A percentile compares a stretch with the other conserved stretches of the same genome.
Evolutionary conservation across 2,888 invertebrate genomes (phyloP).

Genomic region (Macrosoma leucophasiata): DNA sequence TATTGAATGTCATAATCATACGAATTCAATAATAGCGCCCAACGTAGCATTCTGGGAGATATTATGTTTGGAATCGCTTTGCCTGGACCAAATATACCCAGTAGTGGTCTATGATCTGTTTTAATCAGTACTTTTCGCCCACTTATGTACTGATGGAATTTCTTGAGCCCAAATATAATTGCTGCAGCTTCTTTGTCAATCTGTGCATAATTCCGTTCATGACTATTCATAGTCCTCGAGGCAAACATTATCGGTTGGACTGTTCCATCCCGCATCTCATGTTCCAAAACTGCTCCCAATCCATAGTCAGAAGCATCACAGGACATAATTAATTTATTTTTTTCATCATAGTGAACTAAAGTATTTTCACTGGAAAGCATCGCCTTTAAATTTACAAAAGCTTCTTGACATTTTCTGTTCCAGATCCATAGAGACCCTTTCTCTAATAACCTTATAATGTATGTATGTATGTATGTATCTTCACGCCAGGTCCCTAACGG

Average conservation of each 20-base stretch:
- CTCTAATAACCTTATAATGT: too few relatives aligned
- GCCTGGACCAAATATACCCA: slow-evolving; percentile 8
- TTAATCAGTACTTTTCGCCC: slow-evolving; percentile 14
- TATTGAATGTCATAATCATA: slow-evolving; percentile 15
- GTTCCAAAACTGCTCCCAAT: slow-evolving; percentile 11
- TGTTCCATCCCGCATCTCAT: slow-evolving; percentile 15
- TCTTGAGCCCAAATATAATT: slow-evolving; percentile 21
- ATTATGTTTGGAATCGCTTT: slow-evolving; percentile 20
- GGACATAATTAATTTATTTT: slow-evolving; percentile 5
- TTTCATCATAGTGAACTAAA: slow-evolving; percentile 1
- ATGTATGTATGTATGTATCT: too few relatives aligned
- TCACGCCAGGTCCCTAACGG: too few relatives aligned
- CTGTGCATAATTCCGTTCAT: slow-evolving; percentile 18
- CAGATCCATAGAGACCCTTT: too few relatives aligned
- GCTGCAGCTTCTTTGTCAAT: slow-evolving; percentile 21
- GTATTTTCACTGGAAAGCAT: too few relatives aligned
- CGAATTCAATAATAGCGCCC: slow-evolving; percentile 14
- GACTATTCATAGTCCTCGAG: slow-evolving; percentile 15
- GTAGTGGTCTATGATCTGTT: slow-evolving; percentile 18
- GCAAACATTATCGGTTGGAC: slow-evolving; percentile 13
- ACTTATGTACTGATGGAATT: slow-evolving; percentile 15
- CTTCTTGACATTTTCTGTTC: too few relatives aligned
- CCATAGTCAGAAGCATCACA: slow-evolving; percentile 13
- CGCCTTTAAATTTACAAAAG: too few relatives aligned
- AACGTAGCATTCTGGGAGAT: slow-evolving; percentile 18